Percentiles rank a stretch among this genome's conserved stretches.
These are phyloP conservation scores for Mesorhabditis belari DNA, from an alignment of 2,888 invertebrate genomes.

Conservation along the genomic window DNA sequence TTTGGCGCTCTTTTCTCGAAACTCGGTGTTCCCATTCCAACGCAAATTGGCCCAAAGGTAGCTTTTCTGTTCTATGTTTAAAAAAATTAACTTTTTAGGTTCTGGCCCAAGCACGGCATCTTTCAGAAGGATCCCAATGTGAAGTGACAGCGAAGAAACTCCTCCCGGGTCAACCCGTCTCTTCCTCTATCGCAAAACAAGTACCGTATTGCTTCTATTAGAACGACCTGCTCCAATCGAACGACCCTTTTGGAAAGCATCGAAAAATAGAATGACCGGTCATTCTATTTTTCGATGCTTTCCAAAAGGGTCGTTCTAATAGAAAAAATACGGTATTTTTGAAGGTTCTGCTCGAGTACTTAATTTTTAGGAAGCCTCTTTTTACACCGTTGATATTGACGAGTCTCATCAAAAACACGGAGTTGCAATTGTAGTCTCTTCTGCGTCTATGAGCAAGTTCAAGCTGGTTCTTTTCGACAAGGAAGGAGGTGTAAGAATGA, in stretches of 20 bases:
- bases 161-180: slow-evolving; percentile 31
- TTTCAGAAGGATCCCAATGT: slow-evolving; percentile 30
- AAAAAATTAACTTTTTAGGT: slow-evolving; percentile 23
- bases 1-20: slow-evolving; percentile 53
- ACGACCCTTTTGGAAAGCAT: too few relatives aligned
- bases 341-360: too few relatives aligned
- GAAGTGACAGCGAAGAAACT: slow-evolving; percentile 22
- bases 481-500: slow-evolving; percentile 52
- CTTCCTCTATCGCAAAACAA: slow-evolving; percentile 41
- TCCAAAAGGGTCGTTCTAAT: too few relatives aligned
- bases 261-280: too few relatives aligned
- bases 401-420: slow-evolving; percentile 36
- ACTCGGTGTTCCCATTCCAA: slow-evolving; percentile 53
- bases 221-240: too few relatives aligned
- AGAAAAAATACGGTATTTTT: too few relatives aligned
- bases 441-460: slow-evolving; percentile 50
- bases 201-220: slow-evolving; percentile 7
- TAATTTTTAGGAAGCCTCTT: slow-evolving; percentile 40
- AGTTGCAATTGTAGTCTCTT: slow-evolving; percentile 48
- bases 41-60: slow-evolving; percentile 51
- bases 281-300: too few relatives aligned
- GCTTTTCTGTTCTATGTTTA: neutral
- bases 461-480: slow-evolving; percentile 52
- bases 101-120: slow-evolving; percentile 43
- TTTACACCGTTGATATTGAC: slow-evolving; percentile 41